Base-by-base conservation (phyloP, 2,113 vertebrate genomes). In the Callopanchax toddi region DNA sequence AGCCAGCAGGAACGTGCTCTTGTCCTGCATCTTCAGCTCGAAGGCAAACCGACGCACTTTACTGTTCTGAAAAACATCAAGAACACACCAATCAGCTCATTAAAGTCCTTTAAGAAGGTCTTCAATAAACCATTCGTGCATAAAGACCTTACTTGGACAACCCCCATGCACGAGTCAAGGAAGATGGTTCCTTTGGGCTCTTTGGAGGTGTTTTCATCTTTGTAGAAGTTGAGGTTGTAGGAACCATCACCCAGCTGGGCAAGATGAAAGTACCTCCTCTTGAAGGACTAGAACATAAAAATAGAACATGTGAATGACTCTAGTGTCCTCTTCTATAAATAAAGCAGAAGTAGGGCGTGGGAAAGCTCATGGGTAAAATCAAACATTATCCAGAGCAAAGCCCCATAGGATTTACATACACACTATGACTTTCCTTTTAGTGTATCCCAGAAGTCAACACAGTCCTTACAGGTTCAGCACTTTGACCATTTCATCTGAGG, bases 131-230 rank as follows among this genome's bases (percentile, higher is more conserved):
- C 3, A 3, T 20, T 15, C 21, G 17, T 7, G 3, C 29, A 18
- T 4, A n/a, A 32, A 22, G 8, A 0, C 2, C 36, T 91, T 92
- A 99, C 97, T 95, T 97, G 97, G 65, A 99, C 93, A 15, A 98
- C 97, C 3, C 96, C 97, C 95, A 98, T 96, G 78, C 97, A 99
- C 0, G 97, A 99, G 89, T 99, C 97, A 13, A 99, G 90, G 88
- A 98, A 99, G 90, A 99, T 99, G 5, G 96, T 98, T 72, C 97
- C 97, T 89, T 99, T 99, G n/a, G 97, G 97, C 66, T 99, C 97
- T 78, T 97, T 99, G 57, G 96, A 96, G 85, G 97, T 96, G 89
- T 99, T 99, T 76, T 99, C 97, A 76, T 99, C 97, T 89, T 99
- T 99, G 81, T 99, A 99, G 91, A 99, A 99, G 90, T 98, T 99